Base-by-base conservation (phyloP, 2,797 vertebrate species). In the Coregonus sp. region DNA sequence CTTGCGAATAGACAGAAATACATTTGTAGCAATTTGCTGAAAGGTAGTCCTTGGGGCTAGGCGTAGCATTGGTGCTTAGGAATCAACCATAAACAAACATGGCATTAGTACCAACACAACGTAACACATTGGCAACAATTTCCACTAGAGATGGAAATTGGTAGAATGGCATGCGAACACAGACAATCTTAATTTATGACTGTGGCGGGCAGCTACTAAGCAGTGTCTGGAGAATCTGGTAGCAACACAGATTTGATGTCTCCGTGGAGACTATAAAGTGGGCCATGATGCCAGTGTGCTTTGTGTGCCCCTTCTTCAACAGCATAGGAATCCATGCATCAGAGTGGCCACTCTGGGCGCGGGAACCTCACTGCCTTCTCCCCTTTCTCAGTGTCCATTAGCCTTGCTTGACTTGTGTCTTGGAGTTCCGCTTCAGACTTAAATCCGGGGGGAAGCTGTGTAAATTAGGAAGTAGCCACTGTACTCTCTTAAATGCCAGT, bases 261-360 rank as follows among this genome's bases (percentile, higher is more conserved):
- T 84, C 75, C 51, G 40, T 74, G 52, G 20, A 87, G 80, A 47
- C 40, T 80, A 56, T 77, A 75, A 92, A 86, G 16, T 92, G 86
- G 90, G 91, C 92, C 90, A 92, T 82, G 82, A 85, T 90, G 87
- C 86, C 89, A 90, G 80, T 84, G 81, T 82, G 86, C 75, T 88
- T 77, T n/a, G 76, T 80, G 76, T 51, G 40, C 2, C 40, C 40
- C 7, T 47, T 9, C 40, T 47, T 47, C 40, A 47, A 47, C 40
- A 47, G 9, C 74, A 25, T 54, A 66, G 75, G 68, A 47, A 66
- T 3, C 9, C 18, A 69, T 70, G 18, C 74, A 84, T 76, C 69
- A 70, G 56, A 16, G 47, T 9, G 16, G 73, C 18, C 50, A 66
- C 14, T 47, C 51, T 16, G n/a, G 29, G 66, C 47, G 50, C 51